Percentiles rank a stretch among this genome's conserved stretches.
phyloP scores from a whole-genome alignment of 2,888 invertebrate species.

The Rhagonycha lutea region DNA sequence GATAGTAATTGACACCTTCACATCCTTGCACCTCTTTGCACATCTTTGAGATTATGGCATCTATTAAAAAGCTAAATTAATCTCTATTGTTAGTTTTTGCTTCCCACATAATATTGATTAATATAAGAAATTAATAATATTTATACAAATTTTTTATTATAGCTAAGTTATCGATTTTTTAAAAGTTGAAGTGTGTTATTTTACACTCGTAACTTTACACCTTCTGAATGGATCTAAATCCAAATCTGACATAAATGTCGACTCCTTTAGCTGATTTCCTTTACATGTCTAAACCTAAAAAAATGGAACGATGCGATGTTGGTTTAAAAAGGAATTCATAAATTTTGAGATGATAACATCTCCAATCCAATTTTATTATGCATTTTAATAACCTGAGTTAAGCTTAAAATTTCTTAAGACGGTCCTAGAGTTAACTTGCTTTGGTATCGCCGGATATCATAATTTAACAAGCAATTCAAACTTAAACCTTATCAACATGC shows the following conservation, averaged over 20 bases:
- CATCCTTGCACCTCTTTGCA: too few relatives aligned
- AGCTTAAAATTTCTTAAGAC: constrained; percentile 26
- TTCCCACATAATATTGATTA: not conserved
- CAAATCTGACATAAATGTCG: constrained; percentile 4
- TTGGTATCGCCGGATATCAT: constrained; percentile 41
- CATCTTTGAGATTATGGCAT: too few relatives aligned
- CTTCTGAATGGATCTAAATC: not conserved
- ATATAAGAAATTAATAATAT: not conserved
- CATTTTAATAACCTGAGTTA: not conserved
- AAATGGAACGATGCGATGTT: not conserved
- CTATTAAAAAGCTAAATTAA: not conserved
- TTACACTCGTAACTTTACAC: not conserved
- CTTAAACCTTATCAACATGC: constrained; percentile 39
- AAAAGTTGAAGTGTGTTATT: constrained; percentile 9
- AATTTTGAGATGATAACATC: constrained; percentile 7
- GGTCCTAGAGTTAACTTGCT: constrained; percentile 32
- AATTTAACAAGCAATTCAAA: constrained; percentile 43
- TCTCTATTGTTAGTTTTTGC: not conserved
- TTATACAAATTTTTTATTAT: not conserved
- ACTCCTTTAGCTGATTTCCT: not conserved
- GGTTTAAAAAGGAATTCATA: constrained; percentile 12
- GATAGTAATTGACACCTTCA: too few relatives aligned
- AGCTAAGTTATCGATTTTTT: not conserved
- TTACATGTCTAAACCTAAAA: constrained; percentile 1
- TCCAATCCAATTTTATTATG: not conserved